These are phyloP conservation scores for Prinia subflava DNA, from an alignment of 2,113 vertebrate genomes.

Conservation along the genomic window DNA sequence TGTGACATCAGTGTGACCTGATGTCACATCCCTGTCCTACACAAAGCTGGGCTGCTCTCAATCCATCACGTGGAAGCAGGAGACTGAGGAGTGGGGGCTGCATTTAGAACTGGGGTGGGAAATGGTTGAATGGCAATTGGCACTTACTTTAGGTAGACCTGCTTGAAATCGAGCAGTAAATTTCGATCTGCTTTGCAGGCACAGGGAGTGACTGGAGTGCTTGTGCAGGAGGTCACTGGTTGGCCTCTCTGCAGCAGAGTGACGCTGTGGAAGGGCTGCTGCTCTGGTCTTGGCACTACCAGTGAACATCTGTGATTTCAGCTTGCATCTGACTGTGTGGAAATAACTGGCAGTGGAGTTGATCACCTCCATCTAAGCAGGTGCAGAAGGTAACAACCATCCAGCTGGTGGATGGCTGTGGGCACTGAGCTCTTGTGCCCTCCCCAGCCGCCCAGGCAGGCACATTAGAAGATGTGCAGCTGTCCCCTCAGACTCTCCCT, in stretches of 20 bases:
- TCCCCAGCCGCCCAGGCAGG: background rate
- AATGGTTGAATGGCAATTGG: background rate
- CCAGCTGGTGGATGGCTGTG: background rate
- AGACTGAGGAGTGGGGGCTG: background rate
- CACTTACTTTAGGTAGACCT: background rate
- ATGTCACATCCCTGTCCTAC: background rate
- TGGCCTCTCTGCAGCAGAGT: background rate
- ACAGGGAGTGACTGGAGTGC: background rate
- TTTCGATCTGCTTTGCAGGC: background rate
- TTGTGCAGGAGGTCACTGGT: background rate
- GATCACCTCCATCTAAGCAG: background rate
- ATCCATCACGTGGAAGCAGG: background rate
- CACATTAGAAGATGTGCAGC: background rate
- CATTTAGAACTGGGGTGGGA: background rate
- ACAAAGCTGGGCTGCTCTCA: background rate
- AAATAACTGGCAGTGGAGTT: background rate
- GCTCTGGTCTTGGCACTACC: background rate
- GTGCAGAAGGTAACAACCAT: background rate
- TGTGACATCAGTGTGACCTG: background rate
- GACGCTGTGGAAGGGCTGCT: fast-evolving
- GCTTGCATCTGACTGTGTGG: background rate
- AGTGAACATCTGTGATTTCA: background rate
- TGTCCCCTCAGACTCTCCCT: background rate
- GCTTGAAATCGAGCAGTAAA: background rate
- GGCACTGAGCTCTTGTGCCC: background rate